Evolutionary conservation across 2,888 invertebrate genomes (phyloP), one percentile per base, ranked within the genome.

Genomic region (Eucera pruinosa): DNA sequence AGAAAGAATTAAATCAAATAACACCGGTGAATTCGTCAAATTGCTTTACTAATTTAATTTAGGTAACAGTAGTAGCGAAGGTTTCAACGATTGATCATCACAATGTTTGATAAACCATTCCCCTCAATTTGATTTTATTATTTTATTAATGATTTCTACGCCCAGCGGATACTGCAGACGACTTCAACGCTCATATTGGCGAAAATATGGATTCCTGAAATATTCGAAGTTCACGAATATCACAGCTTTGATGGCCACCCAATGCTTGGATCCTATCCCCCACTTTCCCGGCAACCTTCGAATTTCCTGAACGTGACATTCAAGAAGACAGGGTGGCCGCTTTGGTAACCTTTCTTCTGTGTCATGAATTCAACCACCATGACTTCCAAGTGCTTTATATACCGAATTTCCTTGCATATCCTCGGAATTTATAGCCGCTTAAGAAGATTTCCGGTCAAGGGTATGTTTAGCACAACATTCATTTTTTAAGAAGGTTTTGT

Each of bases 261-360:
- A 27, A 39, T 39, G 11, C 13, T 15, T 7, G 48, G 11, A 50
- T 15, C 13, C 23, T 41, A 15, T 43, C 20, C 27, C 11, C 39
- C 15, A 30, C n/a, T 70, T 62, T 65, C 54, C 27, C 52, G 20
- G 7, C 20, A 52, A 39, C 45, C 43, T 30, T 60, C 25, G 45
- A 55, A 73, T 73, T 68, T 73, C 61, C 73, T 43, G 25, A 48
- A 67, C 50, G 50, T 50, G 57, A 52, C 23, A 68, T n/a, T 48
- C 39, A 50, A 2, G 39, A 55, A 48, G 52, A 61, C 60, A 39
- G 23, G 18, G 27, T 11, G 39, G 25, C 27, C 72, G 3, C 18
- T 50, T 43, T 36, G 68, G 48, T 48, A 48, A 57, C n/a, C 41
- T 23, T 54, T n/a, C 13, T 23, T 45, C n/a, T 47, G 47, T 13